Conservation (phyloP, 2,797 vertebrate genomes). For the Sebastes cheni region DNA sequence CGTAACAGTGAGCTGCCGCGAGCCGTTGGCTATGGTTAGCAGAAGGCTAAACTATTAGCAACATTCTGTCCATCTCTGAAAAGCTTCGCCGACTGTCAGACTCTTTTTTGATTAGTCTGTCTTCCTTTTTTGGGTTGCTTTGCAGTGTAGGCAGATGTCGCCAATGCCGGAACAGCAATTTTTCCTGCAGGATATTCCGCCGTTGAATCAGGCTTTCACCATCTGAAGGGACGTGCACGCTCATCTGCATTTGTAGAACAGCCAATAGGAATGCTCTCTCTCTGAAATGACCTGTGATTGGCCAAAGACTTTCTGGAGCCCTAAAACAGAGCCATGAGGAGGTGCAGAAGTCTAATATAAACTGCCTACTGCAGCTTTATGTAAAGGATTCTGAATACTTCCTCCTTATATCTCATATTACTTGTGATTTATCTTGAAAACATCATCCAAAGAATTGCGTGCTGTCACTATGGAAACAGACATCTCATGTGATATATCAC, state of each 20-base stretch:
- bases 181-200: neutral
- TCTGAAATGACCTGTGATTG: neutral
- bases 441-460: slow-evolving; percentile 35
- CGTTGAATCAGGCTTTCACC: neutral
- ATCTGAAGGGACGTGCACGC: neutral
- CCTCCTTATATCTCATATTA: neutral
- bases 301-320: neutral
- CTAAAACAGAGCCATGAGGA: neutral
- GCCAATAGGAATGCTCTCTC: neutral
- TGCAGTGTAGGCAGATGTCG: neutral
- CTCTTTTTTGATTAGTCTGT: neutral
- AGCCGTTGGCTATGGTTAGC: neutral
- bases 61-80: neutral
- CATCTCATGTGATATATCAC: slow-evolving; percentile 55
- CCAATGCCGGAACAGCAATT: neutral
- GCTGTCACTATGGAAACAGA: slow-evolving; percentile 22
- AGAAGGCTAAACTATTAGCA: neutral
- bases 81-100: neutral
- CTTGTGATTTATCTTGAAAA: slow-evolving; percentile 26
- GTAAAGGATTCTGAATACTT: neutral
- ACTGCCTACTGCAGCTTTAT: neutral
- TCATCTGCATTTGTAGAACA: neutral
- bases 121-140: neutral
- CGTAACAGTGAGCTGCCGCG: neutral
- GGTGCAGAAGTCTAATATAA: neutral